These are phyloP conservation scores for Triplophysa bombifrons DNA, from an alignment of 2,797 vertebrate species.

Conservation along the genomic window DNA sequence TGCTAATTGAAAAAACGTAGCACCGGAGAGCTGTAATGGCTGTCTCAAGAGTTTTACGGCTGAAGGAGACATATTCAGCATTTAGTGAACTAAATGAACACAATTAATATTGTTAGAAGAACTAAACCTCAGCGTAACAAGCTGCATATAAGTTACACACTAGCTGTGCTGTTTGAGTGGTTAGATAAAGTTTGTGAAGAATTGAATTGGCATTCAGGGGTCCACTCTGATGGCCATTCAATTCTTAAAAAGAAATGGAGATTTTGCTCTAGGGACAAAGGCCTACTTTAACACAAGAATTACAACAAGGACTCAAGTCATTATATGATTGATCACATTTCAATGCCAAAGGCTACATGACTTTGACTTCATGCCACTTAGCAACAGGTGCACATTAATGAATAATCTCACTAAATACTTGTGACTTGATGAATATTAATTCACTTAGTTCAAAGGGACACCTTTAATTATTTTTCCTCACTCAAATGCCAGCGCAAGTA, in stretches of 20 bases:
- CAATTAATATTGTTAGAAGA: neutral
- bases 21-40: neutral
- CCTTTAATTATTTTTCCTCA: conserved; percentile 20
- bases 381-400: conserved; percentile 46
- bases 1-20: neutral
- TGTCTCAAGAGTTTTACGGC: neutral
- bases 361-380: neutral
- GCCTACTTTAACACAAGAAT: conserved; percentile 30
- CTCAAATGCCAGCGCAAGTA: conserved; percentile 19
- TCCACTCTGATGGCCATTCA: conserved; percentile 25
- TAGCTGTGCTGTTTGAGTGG: conserved; percentile 15
- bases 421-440: conserved; percentile 36
- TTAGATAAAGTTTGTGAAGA: neutral
- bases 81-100: neutral
- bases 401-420: conserved; percentile 40
- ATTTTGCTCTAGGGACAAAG: neutral
- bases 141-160: neutral
- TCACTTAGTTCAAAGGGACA: conserved; percentile 20
- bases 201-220: conserved; percentile 11
- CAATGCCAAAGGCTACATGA: conserved; percentile 3
- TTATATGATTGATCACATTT: conserved; percentile 31
- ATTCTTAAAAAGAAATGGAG: neutral
- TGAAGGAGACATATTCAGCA: neutral
- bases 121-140: too few relatives aligned
- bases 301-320: neutral